These are phyloP conservation scores for Melanotaenia parkinsoni DNA, from an alignment of 2,797 vertebrate genomes.

Conservation along the genomic window DNA sequence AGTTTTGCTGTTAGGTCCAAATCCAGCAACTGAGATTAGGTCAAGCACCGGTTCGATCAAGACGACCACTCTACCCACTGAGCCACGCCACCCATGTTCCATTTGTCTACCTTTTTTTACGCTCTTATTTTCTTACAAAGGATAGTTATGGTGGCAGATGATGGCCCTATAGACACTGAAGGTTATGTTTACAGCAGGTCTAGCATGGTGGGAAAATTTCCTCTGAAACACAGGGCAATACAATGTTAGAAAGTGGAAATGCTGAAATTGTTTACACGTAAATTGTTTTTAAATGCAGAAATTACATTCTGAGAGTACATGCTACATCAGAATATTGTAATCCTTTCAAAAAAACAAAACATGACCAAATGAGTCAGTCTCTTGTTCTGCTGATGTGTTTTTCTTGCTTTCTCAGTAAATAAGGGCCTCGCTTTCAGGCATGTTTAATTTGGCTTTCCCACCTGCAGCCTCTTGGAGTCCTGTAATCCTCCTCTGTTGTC, in stretches of 20 bases:
- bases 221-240: background rate
- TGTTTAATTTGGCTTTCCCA: constrained; percentile 16
- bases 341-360: no score
- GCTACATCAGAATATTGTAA: background rate
- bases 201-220: background rate
- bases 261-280: background rate
- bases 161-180: background rate
- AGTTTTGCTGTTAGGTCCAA: no score
- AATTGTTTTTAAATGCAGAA: background rate
- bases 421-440: constrained; percentile 4
- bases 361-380: constrained; percentile 17
- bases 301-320: background rate
- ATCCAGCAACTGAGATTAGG: no score
- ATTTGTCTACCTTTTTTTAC: no score
- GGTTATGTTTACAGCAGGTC: background rate
- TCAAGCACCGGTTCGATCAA: no score
- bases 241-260: background rate
- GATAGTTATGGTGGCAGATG: no score
- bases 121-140: no score
- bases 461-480: constrained; percentile 17
- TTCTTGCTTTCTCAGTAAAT: background rate
- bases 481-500: constrained; percentile 22
- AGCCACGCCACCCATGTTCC: no score
- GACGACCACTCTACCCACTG: no score
- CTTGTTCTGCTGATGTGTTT: constrained; percentile 10